These are phyloP conservation scores for Egretta garzetta DNA, from an alignment of 2,113 vertebrate genomes.

Conservation along the genomic window DNA sequence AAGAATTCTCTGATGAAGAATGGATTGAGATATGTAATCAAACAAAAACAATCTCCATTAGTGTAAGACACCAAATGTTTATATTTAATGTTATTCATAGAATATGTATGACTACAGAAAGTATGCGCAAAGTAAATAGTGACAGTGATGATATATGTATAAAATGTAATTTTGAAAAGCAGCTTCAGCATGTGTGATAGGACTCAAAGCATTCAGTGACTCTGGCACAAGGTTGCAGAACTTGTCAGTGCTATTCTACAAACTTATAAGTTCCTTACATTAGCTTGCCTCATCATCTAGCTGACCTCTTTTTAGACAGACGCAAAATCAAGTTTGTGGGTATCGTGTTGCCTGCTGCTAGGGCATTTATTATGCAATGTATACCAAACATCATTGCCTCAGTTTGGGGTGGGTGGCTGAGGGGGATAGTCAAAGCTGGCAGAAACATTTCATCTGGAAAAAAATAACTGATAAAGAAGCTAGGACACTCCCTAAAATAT, in stretches of 20 bases:
- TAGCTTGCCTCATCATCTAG: not conserved
- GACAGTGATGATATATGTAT: conserved; percentile 15
- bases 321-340: not conserved
- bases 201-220: not conserved
- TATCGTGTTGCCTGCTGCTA: not conserved
- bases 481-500: not conserved
- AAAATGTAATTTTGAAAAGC: conserved; percentile 18
- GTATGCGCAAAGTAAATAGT: conserved; percentile 16
- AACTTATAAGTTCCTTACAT: not conserved
- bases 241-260: not conserved
- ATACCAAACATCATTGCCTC: not conserved
- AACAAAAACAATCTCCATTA: conserved; percentile 62
- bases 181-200: not conserved
- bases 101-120: conserved; percentile 57
- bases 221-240: not conserved
- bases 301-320: not conserved
- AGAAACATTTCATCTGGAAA: not conserved
- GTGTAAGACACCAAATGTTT: conserved; percentile 56
- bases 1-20: conserved; percentile 65
- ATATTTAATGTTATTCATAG: conserved; percentile 61
- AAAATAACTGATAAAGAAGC: not conserved
- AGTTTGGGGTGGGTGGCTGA: rapidly evolving
- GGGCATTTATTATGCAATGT: not conserved
- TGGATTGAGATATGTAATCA: conserved; percentile 56
- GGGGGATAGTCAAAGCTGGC: not conserved